Base-by-base conservation (phyloP, 1,140 invertebrate genomes). In the Oncopodura yosiiana region DNA sequence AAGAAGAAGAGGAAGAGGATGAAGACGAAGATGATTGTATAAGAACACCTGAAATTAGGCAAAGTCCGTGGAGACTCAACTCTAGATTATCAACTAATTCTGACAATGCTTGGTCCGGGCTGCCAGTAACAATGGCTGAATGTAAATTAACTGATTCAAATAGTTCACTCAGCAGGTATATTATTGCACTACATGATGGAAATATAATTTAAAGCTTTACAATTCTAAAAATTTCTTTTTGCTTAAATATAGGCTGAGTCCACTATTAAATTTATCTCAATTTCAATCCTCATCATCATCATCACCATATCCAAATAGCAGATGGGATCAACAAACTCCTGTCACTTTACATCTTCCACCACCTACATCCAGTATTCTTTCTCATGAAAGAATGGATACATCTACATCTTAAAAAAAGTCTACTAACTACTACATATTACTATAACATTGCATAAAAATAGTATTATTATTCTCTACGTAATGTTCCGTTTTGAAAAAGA, bases 141-240 rank as follows among this genome's bases (percentile, higher is more conserved):
- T 64, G 62, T 45, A 64, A 64, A 49, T 46, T 64, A 23, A 61
- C 58, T 23, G 62, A 64, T 34, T 56, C 52, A 21, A 63, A 63
- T 42, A 55, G 23, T 32, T 58, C 62, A 38, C 55, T 64, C 42
- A 52, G 58, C 48, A 53, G 53, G n/a, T n/a, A n/a, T 34, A 9
- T 34, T 8, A 34, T 34, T 34, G 32, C n/a, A 9, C n/a, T 34
- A 34, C n/a, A 9, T n/a, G 32, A 9, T 34, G 32, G 32, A n/a
- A 34, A n/a, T 34, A 34, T 34, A n/a, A 34, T 8, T 34, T 34
- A 9, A 34, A 8, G n/a, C n/a, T 34, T 9, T 34, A n/a, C 32
- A n/a, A 9, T 34, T 9, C n/a, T 9, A 34, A 34, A 9, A 34
- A 8, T 34, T 34, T 34, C n/a, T 9, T n/a, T 24, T 29, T 18